phyloP scores from a whole-genome alignment of 2,797 vertebrate genomes.

The Pteropus rufus region DNA sequence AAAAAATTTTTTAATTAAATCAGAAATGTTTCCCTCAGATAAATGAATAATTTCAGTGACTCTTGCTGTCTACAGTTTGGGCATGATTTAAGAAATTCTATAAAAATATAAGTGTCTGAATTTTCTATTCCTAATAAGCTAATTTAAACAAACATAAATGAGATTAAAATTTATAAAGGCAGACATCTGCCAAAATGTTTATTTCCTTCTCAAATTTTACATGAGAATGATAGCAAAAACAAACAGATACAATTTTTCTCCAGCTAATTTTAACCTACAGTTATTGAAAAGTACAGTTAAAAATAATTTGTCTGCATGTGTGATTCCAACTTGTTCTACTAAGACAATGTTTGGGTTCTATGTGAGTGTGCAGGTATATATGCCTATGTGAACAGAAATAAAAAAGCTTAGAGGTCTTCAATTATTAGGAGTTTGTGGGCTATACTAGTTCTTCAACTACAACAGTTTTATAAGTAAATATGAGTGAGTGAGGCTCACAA shows the following conservation, averaged over 20 bases:
- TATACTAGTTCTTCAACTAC: neutral
- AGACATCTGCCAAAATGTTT: neutral
- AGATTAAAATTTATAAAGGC: neutral
- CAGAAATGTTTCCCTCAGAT: neutral
- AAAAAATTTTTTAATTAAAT: neutral
- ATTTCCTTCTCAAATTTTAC: neutral
- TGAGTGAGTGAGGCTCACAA: neutral
- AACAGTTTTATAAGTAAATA: neutral
- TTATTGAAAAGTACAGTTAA: conserved; percentile 1
- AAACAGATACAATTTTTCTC: neutral
- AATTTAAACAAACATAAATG: neutral
- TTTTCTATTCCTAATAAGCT: neutral
- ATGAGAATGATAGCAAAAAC: neutral
- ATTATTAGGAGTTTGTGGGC: neutral
- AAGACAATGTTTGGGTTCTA: neutral
- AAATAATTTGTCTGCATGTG: neutral
- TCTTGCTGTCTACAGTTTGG: neutral
- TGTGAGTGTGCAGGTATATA: neutral
- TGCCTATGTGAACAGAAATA: neutral
- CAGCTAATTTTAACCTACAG: neutral
- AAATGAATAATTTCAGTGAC: neutral
- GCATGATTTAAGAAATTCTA: neutral
- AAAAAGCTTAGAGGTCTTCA: neutral
- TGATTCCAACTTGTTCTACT: neutral
- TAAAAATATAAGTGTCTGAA: neutral